A percentile compares a stretch with the other conserved stretches of the same genome.
Evolutionary conservation across 2,888 invertebrate genomes (phyloP).

Genomic region (Cryptops parisi): DNA sequence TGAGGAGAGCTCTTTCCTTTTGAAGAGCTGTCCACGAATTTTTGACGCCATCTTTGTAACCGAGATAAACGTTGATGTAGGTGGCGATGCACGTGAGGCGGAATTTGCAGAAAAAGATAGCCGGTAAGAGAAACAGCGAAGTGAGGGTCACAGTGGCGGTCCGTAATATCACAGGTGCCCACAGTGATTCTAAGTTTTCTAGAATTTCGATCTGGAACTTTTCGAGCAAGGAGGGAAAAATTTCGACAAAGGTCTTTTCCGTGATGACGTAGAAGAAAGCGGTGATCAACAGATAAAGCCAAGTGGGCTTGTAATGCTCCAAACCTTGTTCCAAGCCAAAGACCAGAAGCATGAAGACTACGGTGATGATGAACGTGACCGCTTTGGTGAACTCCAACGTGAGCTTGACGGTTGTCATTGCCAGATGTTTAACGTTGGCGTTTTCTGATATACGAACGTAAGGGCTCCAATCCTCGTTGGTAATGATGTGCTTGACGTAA

Average conservation of each 20-base stretch:
- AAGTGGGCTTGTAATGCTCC: constrained; percentile 55
- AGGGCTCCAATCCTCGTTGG: constrained; percentile 61
- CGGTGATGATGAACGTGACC: constrained; percentile 59
- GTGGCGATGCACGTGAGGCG: constrained; percentile 42
- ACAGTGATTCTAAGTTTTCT: constrained; percentile 55
- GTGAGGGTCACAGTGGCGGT: constrained; percentile 42
- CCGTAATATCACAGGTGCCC: constrained; percentile 49
- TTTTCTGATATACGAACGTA: constrained; percentile 57
- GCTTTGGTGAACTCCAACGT: constrained; percentile 70
- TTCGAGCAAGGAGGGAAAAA: constrained; percentile 44
- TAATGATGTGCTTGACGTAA: constrained; percentile 55
- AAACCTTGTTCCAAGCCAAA: constrained; percentile 59
- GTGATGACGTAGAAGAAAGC: constrained; percentile 55
- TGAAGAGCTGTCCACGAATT: constrained; percentile 36
- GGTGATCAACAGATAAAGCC: constrained; percentile 48
- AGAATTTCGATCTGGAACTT: constrained; percentile 45
- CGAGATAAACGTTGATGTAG: constrained; percentile 51
- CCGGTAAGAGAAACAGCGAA: constrained; percentile 39
- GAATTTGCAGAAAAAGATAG: constrained; percentile 41
- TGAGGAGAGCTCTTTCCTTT: constrained; percentile 44
- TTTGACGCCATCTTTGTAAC: constrained; percentile 31
- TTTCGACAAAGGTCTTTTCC: constrained; percentile 49
- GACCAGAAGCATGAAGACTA: constrained; percentile 57
- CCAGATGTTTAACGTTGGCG: constrained; percentile 57
- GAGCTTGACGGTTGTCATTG: constrained; percentile 65